Conservation (phyloP, 2,888 invertebrate genomes). For the Cosmorhoe ocellata region DNA sequence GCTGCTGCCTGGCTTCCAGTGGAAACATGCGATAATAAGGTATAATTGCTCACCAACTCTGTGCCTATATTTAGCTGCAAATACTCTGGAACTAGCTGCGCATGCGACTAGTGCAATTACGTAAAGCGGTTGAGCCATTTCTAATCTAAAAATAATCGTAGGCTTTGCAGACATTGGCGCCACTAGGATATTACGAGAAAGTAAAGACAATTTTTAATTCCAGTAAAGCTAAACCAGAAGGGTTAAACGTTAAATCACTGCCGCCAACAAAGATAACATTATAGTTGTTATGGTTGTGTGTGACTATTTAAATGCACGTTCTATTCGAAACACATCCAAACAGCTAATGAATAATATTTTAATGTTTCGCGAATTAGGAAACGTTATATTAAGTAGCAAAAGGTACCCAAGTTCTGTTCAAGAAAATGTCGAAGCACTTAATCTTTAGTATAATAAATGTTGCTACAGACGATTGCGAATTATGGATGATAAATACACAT, state of each 20-base stretch:
- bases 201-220: constrained; percentile 67
- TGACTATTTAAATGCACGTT: too few relatives aligned
- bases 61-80: constrained; percentile 80
- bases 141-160: constrained; percentile 83
- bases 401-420: too few relatives aligned
- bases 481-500: constrained; percentile 25
- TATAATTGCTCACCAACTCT: constrained; percentile 76
- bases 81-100: constrained; percentile 76
- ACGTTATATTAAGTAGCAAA: too few relatives aligned
- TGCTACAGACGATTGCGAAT: constrained; percentile 6
- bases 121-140: constrained; percentile 82
- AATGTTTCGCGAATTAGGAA: too few relatives aligned
- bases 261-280: not conserved
- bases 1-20: constrained; percentile 66
- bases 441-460: not conserved
- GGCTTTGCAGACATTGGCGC: constrained; percentile 77
- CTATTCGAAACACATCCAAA: too few relatives aligned
- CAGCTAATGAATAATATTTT: too few relatives aligned
- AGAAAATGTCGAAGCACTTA: not conserved
- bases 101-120: constrained; percentile 80
- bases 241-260: constrained; percentile 7
- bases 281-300: too few relatives aligned
- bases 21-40: constrained; percentile 81
- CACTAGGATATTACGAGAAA: constrained; percentile 78
- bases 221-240: constrained; percentile 43